Evolutionary conservation across 2,888 invertebrate genomes (phyloP).

Genomic region (Gnatocerus cornutus): DNA sequence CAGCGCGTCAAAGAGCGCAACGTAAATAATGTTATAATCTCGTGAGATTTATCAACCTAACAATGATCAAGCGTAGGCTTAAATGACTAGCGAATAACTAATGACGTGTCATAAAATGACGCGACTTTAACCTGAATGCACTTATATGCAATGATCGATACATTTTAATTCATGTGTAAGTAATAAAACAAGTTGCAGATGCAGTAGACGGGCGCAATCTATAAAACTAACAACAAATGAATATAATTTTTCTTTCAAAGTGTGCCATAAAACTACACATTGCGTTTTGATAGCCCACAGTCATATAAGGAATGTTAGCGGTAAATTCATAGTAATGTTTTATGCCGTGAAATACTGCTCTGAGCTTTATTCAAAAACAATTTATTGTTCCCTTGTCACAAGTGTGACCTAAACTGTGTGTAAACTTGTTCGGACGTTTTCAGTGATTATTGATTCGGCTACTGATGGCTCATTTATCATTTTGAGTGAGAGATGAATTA

Average conservation of each 20-base stretch:
- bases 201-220: no score
- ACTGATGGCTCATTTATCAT: conserved; percentile 41
- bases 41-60: conserved; percentile 30
- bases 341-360: neutral
- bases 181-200: no score
- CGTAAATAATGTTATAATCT: conserved; percentile 40
- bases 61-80: conserved; percentile 28
- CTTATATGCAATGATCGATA: conserved; percentile 5
- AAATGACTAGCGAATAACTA: conserved; percentile 27
- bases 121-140: conserved; percentile 10
- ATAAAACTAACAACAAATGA: no score
- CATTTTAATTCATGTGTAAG: neutral
- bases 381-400: conserved; percentile 21
- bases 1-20: conserved; percentile 29
- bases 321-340: neutral
- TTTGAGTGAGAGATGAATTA: conserved; percentile 45
- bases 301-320: no score
- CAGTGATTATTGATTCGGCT: conserved; percentile 40
- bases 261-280: no score
- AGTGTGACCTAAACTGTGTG: conserved; percentile 23
- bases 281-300: no score
- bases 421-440: conserved; percentile 42
- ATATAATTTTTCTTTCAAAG: no score
- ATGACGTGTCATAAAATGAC: conserved; percentile 16
- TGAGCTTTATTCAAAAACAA: conserved; percentile 22